Evolutionary conservation across 1,140 invertebrate species (phyloP).

Genomic region (Caenorhabditis inopinata): DNA sequence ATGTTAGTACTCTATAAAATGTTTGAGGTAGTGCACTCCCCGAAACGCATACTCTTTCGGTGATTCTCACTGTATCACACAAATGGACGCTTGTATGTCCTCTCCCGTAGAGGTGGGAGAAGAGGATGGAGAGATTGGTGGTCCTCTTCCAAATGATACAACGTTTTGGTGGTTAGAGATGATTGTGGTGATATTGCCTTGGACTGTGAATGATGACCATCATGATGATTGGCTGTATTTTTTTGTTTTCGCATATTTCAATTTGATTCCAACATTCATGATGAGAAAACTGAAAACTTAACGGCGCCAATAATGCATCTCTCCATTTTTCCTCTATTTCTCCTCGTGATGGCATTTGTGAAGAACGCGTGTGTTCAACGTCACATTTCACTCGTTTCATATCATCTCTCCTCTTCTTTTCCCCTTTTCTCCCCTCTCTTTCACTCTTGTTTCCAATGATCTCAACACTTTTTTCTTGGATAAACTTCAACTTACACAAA

Average conservation of each 20-base stretch:
- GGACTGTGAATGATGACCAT: neutral
- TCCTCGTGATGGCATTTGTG: slow-evolving; percentile 7
- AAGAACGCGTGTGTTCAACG: slow-evolving; percentile 25
- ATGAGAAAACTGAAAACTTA: too few relatives aligned
- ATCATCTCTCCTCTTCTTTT: neutral
- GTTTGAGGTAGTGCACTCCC: slow-evolving; percentile 1
- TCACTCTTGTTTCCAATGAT: too few relatives aligned
- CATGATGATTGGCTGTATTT: neutral
- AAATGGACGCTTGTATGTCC: slow-evolving; percentile 30
- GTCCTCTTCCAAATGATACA: slow-evolving; percentile 29
- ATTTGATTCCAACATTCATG: neutral
- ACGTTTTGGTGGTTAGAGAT: neutral
- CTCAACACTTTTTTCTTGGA: too few relatives aligned
- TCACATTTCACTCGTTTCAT: slow-evolving; percentile 15
- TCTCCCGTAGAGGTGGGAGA: slow-evolving; percentile 25
- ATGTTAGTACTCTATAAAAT: slow-evolving; percentile 18
- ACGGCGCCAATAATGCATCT: neutral
- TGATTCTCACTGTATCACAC: slow-evolving; percentile 31
- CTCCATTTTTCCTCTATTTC: neutral
- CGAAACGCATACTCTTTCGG: neutral
- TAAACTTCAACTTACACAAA: too few relatives aligned
- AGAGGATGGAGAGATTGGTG: neutral
- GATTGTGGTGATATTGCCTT: neutral
- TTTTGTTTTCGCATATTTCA: slow-evolving; percentile 11
- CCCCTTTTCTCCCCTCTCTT: neutral